These are phyloP conservation scores for Schrankia costaestrigalis DNA, from an alignment of 2,888 invertebrate genomes.

Conservation along the genomic window DNA sequence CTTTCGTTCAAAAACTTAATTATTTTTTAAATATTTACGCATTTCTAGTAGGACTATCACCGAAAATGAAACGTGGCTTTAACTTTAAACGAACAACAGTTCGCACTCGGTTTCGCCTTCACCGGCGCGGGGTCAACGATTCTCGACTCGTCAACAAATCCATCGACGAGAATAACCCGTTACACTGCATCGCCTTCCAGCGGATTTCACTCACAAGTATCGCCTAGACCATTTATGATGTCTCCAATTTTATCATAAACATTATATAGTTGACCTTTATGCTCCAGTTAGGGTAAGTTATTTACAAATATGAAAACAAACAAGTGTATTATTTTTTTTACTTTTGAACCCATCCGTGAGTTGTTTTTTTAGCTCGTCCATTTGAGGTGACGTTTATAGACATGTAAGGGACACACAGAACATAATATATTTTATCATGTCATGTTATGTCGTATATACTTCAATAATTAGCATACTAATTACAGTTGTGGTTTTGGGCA, in stretches of 20 bases:
- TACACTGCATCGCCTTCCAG: constrained; percentile 71
- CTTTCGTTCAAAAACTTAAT: too few species aligned
- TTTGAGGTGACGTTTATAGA: too few species aligned
- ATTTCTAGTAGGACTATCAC: constrained; percentile 5
- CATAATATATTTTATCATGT: too few species aligned
- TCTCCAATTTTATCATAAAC: constrained; percentile 32
- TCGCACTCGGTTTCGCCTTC: constrained; percentile 63
- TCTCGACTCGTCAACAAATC: constrained; percentile 76
- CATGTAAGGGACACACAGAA: constrained; percentile 17
- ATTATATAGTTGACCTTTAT: constrained; percentile 37
- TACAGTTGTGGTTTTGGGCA: too few species aligned
- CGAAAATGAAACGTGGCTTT: constrained; percentile 17
- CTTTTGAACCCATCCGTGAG: too few species aligned
- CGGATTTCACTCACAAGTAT: constrained; percentile 62
- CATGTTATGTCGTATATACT: too few species aligned
- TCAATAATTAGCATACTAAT: too few species aligned
- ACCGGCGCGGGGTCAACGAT: constrained; percentile 71
- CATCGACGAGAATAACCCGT: constrained; percentile 79
- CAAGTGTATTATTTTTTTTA: not conserved
- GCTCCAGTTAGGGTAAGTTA: constrained; percentile 7
- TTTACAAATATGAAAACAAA: not conserved
- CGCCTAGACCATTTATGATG: constrained; percentile 59
- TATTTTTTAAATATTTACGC: not conserved
- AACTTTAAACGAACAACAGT: constrained; percentile 41
- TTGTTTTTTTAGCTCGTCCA: too few species aligned